Base-by-base conservation (phyloP, 2,113 vertebrate genomes). In the Tetraodon nigroviridis region DNA sequence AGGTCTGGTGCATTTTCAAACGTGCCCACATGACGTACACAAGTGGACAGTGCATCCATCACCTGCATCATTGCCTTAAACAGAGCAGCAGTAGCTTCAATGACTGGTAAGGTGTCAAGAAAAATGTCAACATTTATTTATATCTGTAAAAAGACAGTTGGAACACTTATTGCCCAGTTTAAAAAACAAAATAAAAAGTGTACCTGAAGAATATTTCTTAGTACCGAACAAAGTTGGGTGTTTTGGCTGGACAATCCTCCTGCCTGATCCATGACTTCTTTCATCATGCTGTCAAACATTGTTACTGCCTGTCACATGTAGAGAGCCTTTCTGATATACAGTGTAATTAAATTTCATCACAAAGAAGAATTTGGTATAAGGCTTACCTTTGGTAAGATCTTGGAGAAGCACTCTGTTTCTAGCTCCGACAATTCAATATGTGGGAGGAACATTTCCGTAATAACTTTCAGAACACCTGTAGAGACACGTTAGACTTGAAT, bases 361-460 rank as follows among this genome's bases (percentile, higher is more conserved):
- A 32, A 21, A 5, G 40, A 22, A 37, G 40, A 55, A 37, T 37
- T 1, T 37, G 10, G 12, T 18, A 29, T 15, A 6, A 29, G 46
- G 20, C 68, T 67, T 73, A 98, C 97, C 94, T 96, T 94, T 58
- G 96, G 97, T 48, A 98, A 76, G 42, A 94, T 83, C 87, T 93
- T 92, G 11, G 94, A 93, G 76, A 96, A 94, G 73, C 94, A 94
- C 14, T 80, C 84, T 17, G 86, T 73, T 71, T 98, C 95, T 64
- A 98, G 45, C 24, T 94, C 90, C 75, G 87, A 63, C 13, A 93
- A 71, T 71, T 76, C 84, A 54, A 98, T 88, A 61, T 97, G 94
- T 18, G 97, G 95, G 58, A 99, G 88, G 88, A 99, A 96, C 92
- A 91, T 90, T 66, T 93, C 92, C 48, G 90, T 92, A 55, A 97